phyloP scores from a whole-genome alignment of 2,888 invertebrate genomes.

The Kuschelorhynchus macadamiae region DNA sequence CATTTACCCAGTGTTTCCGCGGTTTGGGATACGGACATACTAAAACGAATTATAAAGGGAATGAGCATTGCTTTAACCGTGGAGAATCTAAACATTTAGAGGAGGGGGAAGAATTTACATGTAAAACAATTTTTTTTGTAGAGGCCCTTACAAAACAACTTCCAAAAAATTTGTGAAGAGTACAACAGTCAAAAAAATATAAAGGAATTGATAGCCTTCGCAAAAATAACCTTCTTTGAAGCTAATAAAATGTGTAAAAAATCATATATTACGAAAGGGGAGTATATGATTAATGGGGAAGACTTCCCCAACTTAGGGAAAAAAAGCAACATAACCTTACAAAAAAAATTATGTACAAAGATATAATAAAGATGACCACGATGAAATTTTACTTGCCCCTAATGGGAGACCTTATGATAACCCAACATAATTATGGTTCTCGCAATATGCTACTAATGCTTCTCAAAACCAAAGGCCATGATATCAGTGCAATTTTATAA shows the following conservation, averaged over 20 bases:
- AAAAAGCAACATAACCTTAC: not conserved
- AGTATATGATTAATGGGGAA: not conserved
- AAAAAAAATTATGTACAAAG: not conserved
- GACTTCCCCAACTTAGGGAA: not conserved
- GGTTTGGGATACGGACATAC: constrained; percentile 7
- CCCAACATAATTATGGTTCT: not conserved
- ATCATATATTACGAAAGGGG: not conserved
- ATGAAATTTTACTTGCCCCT: not conserved
- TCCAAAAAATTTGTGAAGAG: not conserved
- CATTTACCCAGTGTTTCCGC: constrained; percentile 17
- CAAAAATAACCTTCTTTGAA: not conserved
- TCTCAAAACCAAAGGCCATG: not conserved
- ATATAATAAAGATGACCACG: not conserved
- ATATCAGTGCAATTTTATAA: not conserved
- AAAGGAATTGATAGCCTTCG: constrained; percentile 9
- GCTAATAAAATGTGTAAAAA: constrained; percentile 2
- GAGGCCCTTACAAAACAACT: not conserved
- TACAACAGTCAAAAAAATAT: constrained; percentile 15
- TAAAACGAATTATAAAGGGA: constrained; percentile 13
- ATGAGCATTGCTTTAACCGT: not conserved
- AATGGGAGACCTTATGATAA: not conserved
- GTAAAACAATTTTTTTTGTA: too few relatives aligned
- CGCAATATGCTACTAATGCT: not conserved
- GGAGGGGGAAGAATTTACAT: not conserved
- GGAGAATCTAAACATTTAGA: not conserved